A percentile compares a stretch with the other conserved stretches of the same genome.
Evolutionary conservation across 2,113 vertebrate species (phyloP).

Genomic region (Coptodon bakossiorum): DNA sequence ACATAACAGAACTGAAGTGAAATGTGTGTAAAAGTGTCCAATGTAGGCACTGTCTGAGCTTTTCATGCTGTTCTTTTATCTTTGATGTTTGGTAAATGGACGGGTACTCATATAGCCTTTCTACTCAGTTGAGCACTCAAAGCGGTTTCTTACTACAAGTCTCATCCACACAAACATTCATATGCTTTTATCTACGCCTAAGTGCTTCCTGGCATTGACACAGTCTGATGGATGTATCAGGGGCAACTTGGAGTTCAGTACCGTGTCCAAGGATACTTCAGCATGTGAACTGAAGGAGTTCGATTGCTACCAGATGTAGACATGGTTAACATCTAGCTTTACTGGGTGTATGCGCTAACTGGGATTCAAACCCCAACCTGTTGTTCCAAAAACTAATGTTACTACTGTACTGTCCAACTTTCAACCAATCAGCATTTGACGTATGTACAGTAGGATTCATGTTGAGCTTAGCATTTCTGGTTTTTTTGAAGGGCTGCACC

Average conservation of each 20-base stretch:
- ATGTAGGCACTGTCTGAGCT: neutral
- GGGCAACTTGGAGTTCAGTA: neutral
- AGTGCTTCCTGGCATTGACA: neutral
- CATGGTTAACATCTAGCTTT: neutral
- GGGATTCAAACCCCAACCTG: neutral
- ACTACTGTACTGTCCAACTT: neutral
- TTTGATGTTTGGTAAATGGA: neutral
- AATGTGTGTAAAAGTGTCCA: neutral
- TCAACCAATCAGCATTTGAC: neutral
- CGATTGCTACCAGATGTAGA: neutral
- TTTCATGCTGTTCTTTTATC: neutral
- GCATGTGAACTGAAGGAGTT: neutral
- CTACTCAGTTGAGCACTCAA: neutral
- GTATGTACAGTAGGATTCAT: neutral
- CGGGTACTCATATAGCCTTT: neutral
- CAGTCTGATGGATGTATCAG: neutral
- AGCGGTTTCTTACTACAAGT: neutral
- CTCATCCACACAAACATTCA: neutral
- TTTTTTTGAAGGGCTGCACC: neutral
- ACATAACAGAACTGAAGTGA: neutral
- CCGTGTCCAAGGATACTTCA: neutral
- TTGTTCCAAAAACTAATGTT: neutral
- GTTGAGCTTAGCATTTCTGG: neutral
- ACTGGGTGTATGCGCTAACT: neutral
- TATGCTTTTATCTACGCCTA: neutral